These are phyloP conservation scores for Drosophila rubida DNA, from an alignment of 2,888 invertebrate species.

Conservation along the genomic window DNA sequence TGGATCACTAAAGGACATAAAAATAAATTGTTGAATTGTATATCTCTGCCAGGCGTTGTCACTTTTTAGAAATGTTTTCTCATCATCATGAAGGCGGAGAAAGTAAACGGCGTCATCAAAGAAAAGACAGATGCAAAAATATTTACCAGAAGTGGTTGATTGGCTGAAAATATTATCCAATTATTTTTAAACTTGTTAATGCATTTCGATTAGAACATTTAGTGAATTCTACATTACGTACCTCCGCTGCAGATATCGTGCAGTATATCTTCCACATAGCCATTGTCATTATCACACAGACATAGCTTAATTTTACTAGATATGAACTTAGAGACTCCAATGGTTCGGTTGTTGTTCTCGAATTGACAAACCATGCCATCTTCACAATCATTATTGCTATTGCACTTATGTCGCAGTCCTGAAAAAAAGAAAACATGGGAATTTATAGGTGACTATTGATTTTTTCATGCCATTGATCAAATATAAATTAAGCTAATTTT, in stretches of 20 bases:
- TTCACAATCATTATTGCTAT: conserved; percentile 87
- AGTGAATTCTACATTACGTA: conserved; percentile 64
- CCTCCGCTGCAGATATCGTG: conserved; percentile 88
- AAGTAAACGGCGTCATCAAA: conserved; percentile 71
- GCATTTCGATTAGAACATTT: background rate
- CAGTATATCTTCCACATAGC: conserved; percentile 87
- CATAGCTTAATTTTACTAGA: conserved; percentile 86
- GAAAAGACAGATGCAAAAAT: conserved; percentile 72
- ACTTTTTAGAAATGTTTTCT: conserved; percentile 76
- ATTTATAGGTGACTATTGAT: background rate
- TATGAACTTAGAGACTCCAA: conserved; percentile 84
- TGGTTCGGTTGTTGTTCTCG: conserved; percentile 86
- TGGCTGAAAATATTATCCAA: conserved; percentile 60
- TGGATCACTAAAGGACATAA: conserved; percentile 66
- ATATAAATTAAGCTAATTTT: too few species aligned
- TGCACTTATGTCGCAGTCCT: conserved; percentile 87
- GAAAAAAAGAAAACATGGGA: background rate
- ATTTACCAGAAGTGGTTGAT: conserved; percentile 68
- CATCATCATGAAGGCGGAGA: conserved; percentile 67
- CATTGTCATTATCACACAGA: conserved; percentile 87
- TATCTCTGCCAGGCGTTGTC: conserved; percentile 19
- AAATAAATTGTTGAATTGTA: conserved; percentile 42
- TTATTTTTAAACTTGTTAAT: background rate
- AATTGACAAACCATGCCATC: conserved; percentile 87
- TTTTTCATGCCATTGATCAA: too few species aligned